A percentile compares a stretch with the other conserved stretches of the same genome.
These are phyloP conservation scores for Pygmarrhopalites habei DNA, from an alignment of 1,140 invertebrate species.

Conservation along the genomic window DNA sequence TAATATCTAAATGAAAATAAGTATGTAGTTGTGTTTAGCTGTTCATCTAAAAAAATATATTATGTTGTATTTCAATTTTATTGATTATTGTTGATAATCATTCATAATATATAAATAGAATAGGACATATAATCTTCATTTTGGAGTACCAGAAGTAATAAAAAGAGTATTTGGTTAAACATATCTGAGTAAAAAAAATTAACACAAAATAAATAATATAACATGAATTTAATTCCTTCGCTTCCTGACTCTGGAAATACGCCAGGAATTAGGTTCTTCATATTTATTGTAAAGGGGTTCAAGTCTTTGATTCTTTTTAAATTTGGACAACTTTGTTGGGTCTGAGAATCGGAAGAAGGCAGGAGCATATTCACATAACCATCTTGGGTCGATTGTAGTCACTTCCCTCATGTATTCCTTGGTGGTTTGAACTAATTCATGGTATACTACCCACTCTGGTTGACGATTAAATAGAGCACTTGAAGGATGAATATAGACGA, in stretches of 20 bases:
- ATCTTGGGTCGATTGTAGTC: conserved; percentile 97
- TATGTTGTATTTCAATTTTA: too few relatives aligned
- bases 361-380: conserved; percentile 98
- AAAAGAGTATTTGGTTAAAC: too few relatives aligned
- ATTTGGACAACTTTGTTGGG: conserved; percentile 96
- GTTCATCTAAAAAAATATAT: too few relatives aligned
- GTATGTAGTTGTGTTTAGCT: too few relatives aligned
- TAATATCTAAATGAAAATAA: too few relatives aligned
- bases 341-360: conserved; percentile 99
- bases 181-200: too few relatives aligned
- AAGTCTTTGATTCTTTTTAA: conserved; percentile 97
- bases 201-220: too few relatives aligned
- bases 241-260: conserved; percentile 88
- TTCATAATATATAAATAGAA: too few relatives aligned
- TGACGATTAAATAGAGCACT: conserved; percentile 95
- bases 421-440: conserved; percentile 96
- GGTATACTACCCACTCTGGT: conserved; percentile 98
- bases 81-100: too few relatives aligned
- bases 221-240: conserved; percentile 78
- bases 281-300: conserved; percentile 99
- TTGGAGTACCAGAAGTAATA: too few relatives aligned
- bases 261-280: conserved; percentile 98
- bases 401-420: conserved; percentile 99
- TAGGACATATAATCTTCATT: too few relatives aligned
- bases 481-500: conserved; percentile 98